Evolutionary conservation across 2,113 vertebrate species (phyloP).

Genomic region (Platycercus adscitus): DNA sequence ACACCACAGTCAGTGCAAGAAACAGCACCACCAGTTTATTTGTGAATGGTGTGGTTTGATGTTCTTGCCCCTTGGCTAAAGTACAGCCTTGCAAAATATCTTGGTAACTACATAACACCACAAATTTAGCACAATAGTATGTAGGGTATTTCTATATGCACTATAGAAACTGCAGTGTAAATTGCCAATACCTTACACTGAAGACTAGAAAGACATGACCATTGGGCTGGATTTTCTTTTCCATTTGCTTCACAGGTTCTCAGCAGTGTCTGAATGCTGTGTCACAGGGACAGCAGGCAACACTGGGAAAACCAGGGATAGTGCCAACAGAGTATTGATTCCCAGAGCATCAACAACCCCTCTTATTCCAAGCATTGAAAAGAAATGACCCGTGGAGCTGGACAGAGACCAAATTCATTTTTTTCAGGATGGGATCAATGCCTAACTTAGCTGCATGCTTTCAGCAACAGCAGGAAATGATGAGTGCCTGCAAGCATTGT

Average conservation of each 20-base stretch:
- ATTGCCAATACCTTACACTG: neutral
- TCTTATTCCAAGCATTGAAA: neutral
- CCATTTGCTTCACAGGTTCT: neutral
- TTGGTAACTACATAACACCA: neutral
- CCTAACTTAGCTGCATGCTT: neutral
- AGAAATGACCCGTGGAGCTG: neutral
- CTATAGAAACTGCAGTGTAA: neutral
- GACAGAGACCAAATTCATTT: neutral
- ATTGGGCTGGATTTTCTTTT: neutral
- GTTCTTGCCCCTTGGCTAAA: neutral
- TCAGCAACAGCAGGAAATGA: neutral
- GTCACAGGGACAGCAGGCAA: neutral
- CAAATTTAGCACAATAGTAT: neutral
- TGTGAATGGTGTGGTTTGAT: neutral
- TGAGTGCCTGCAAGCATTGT: neutral
- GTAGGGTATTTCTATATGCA: rapidly evolving
- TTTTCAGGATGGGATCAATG: neutral
- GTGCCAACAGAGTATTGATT: neutral
- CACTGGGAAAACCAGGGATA: neutral
- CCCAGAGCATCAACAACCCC: neutral
- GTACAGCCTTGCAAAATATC: neutral
- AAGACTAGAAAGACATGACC: neutral
- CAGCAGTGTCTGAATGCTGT: neutral
- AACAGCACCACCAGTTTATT: neutral
- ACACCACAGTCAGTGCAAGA: neutral